phyloP scores from a whole-genome alignment of 2,797 vertebrate genomes.

The Mus caroli region DNA sequence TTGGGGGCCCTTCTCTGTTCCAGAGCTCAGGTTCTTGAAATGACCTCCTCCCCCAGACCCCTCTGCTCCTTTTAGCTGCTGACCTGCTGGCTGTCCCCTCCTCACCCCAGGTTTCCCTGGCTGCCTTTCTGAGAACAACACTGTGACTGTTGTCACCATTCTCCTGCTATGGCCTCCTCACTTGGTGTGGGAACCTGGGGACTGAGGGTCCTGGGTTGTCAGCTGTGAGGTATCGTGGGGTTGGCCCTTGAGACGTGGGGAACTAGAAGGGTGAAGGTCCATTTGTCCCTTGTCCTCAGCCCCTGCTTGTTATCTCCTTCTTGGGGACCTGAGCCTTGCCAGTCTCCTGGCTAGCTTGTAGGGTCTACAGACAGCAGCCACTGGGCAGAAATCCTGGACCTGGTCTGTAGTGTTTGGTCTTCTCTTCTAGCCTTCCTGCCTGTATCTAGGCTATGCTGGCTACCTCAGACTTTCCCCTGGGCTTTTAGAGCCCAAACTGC shows the following conservation, averaged over 20 bases:
- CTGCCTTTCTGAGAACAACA: neutral
- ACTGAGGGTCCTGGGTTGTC: rapidly evolving
- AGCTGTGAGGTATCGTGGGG: rapidly evolving
- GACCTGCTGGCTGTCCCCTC: neutral
- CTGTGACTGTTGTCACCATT: neutral
- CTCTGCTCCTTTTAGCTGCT: neutral
- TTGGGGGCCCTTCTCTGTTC: neutral
- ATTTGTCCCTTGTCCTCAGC: rapidly evolving
- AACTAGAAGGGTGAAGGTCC: neutral
- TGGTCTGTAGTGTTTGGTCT: neutral
- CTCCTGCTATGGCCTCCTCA: neutral
- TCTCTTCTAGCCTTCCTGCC: neutral
- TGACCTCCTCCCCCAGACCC: neutral
- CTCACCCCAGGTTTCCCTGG: neutral
- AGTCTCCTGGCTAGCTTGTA: neutral
- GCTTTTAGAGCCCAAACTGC: neutral
- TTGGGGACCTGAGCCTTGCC: rapidly evolving
- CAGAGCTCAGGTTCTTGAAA: neutral
- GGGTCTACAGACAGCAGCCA: neutral
- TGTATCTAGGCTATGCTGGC: no score
- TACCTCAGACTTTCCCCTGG: neutral
- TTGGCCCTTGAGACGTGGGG: neutral
- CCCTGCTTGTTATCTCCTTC: no score
- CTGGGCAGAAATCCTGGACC: neutral
- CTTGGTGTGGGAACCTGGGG: neutral